Evolutionary conservation across 1,140 invertebrate genomes (phyloP), one percentile per base, ranked within the genome.

Genomic region (Magallana ariakensis): DNA sequence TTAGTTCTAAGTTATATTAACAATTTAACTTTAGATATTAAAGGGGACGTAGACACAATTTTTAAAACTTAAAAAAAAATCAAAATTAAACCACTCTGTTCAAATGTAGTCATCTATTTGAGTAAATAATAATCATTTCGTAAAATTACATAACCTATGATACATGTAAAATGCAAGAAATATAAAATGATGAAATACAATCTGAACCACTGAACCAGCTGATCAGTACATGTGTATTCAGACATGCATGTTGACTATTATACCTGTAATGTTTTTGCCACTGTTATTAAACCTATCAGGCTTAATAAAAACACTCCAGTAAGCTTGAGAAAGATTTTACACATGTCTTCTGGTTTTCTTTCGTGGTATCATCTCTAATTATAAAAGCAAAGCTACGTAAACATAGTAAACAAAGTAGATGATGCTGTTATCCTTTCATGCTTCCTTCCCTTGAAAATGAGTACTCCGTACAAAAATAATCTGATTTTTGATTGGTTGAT

Each of bases 101-200:
- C 33, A 46, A 46, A 46, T 46, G 33, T 4, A 46, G 33, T 46
- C 33, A 46, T 46, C 33, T 46, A 46, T 5, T 4, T 46, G 33
- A 46, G 2, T 4, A 46, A 46, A 46, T 5, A 46, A 46, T 46
- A 46, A 46, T 46, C 33, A 46, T 46, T 46, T 5, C 2, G 33
- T 46, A 46, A 46, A 46, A 46, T 5, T 46, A 46, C 33, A 46
- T 46, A 2, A 46, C 33, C 33, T 46, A 46, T 46, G 33, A 46
- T 46, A 46, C 33, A 46, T 46, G 33, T 46, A 46, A 46, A 46
- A 46, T 46, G 33, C 33, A 46, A 46, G 33, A 46, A 5, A 46
- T 62, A 62, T n/a, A 62, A n/a, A 19, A 75, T 75, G 66, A 75
- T 26, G 66, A 75, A 75, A 75, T 75, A 19, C 33, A 75, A 46